These are phyloP conservation scores for Stegophylla sp. DNA, from an alignment of 2,888 invertebrate species.

Conservation along the genomic window DNA sequence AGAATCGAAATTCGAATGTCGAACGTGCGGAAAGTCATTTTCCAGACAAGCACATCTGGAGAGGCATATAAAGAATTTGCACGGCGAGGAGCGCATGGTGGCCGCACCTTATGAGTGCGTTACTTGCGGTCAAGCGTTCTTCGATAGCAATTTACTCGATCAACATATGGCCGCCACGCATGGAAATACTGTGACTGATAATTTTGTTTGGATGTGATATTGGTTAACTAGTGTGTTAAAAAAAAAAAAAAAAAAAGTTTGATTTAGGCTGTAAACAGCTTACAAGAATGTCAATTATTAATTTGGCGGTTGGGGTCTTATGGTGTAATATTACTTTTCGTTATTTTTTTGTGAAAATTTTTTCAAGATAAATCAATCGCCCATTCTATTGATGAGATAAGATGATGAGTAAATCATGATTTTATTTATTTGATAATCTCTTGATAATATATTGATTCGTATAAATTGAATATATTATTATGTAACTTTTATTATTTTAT, in stretches of 20 bases:
- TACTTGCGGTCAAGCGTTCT: slow-evolving; percentile 62
- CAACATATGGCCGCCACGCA: slow-evolving; percentile 63
- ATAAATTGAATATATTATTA: too few species aligned
- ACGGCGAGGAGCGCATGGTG: slow-evolving; percentile 43
- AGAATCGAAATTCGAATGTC: slow-evolving; percentile 60
- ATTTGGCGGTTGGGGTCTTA: not conserved
- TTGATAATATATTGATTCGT: too few species aligned
- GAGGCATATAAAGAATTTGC: slow-evolving; percentile 62
- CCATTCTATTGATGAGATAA: too few species aligned
- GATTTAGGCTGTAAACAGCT: not conserved
- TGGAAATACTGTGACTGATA: slow-evolving; percentile 62
- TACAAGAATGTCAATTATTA: slow-evolving; percentile 17
- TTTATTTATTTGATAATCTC: too few species aligned
- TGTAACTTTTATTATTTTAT: too few species aligned
- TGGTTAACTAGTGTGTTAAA: not conserved
- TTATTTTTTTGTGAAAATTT: too few species aligned
- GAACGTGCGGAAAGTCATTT: slow-evolving; percentile 62
- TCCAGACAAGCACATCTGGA: slow-evolving; percentile 62
- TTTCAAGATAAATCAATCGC: too few species aligned
- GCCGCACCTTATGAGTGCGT: slow-evolving; percentile 62
- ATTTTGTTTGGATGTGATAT: slow-evolving; percentile 62
- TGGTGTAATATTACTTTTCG: too few species aligned
- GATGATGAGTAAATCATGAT: too few species aligned
- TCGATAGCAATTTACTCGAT: slow-evolving; percentile 62
- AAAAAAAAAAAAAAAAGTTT: not conserved